Evolutionary conservation across 2,888 invertebrate genomes (phyloP).

Genomic region (Synanthedon formicaeformis): DNA sequence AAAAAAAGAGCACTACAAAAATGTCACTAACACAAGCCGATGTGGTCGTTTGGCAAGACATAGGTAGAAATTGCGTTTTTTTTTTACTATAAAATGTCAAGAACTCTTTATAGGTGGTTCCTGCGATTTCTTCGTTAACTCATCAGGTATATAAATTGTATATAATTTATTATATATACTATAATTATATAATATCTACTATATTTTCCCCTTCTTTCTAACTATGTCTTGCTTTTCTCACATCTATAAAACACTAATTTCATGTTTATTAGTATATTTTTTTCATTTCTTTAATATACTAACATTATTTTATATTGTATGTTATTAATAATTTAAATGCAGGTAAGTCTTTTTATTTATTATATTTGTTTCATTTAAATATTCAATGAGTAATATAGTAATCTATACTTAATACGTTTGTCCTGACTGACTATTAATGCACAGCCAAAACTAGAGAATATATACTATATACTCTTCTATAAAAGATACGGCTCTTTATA

Average conservation of each 20-base stretch:
- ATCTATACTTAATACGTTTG: no score
- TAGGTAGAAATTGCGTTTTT: slow-evolving; percentile 24
- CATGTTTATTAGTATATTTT: background rate
- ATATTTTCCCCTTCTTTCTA: slow-evolving; percentile 36
- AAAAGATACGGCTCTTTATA: no score
- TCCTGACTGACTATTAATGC: no score
- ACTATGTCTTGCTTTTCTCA: slow-evolving; percentile 68
- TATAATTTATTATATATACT: slow-evolving; percentile 21
- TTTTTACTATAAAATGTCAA: background rate
- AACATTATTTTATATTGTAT: slow-evolving; percentile 8
- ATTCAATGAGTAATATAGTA: no score
- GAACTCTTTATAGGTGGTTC: background rate
- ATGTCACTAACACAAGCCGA: slow-evolving; percentile 56
- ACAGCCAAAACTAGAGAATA: no score
- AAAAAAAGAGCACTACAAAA: background rate
- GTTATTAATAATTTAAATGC: background rate
- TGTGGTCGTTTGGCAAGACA: slow-evolving; percentile 68
- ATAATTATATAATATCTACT: slow-evolving; percentile 13
- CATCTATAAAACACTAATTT: slow-evolving; percentile 20
- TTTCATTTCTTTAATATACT: slow-evolving; percentile 16
- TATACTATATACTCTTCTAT: no score
- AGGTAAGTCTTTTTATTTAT: background rate
- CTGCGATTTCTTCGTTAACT: slow-evolving; percentile 9
- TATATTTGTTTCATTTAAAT: no score
- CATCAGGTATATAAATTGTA: slow-evolving; percentile 38